Evolutionary conservation across 2,888 invertebrate species (phyloP), one percentile per base, ranked within the genome.

Genomic region (Itoplectis maculator): DNA sequence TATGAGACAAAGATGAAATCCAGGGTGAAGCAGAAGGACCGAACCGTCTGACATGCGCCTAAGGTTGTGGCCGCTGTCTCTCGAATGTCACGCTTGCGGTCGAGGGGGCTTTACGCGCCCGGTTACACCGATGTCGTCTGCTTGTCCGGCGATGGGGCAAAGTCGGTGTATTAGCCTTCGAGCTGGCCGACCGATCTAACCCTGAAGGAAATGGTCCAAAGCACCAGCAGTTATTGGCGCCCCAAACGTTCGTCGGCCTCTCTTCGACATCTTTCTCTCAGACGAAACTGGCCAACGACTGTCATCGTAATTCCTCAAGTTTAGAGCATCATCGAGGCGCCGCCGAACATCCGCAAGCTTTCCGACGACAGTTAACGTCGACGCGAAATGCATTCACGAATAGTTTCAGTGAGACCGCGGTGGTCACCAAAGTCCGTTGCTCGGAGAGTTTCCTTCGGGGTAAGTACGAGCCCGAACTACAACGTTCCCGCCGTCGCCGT

Each of bases 31-130:
- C n/a, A 35, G 35, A 8, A 15, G 47, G 49, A 20, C 37, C 29
- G n/a, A n/a, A n/a, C 13, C 35, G 23, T 56, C 54, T 23, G 15
- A 59, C 69, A 70, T 70, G 42, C 70, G 23, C 56, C 68, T 35
- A 49, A 59, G 47, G 23, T 49, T 18, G 47, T 11, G 61, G 37
- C 45, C 13, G 42, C 59, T 56, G 51, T 65, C 75, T 70, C 18
- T 23, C 61, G 61, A 68, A 63, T 35, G 68, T 81, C 77, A 73
- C 72, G 81, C 18, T 73, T 61, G 76, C 61, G 77, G 72, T 81
- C 49, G 51, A 18, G 51, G 81, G 68, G 81, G 68, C 65, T 66
- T 70, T 65, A 59, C 56, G 15, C 70, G 37, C 70, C 54, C 29
- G 56, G 54, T 72, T 40, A 59, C 68, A 18, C 65, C 75, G 29